phyloP scores from a whole-genome alignment of 2,888 invertebrate species.

The Atrina japonica region DNA sequence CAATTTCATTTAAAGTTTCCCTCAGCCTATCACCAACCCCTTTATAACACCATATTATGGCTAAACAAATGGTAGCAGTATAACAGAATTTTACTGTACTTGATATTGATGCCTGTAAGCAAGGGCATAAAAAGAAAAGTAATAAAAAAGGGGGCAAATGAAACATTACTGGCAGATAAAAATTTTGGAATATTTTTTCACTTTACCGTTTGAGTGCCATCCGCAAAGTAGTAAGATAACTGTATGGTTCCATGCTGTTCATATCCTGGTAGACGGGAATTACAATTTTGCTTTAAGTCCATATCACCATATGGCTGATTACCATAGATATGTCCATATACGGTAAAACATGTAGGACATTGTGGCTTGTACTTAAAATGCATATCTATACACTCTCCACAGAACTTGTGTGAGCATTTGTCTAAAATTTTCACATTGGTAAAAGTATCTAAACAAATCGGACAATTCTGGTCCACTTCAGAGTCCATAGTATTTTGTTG shows the following conservation, averaged over 20 bases:
- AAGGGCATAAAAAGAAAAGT: too few species aligned
- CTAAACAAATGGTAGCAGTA: too few species aligned
- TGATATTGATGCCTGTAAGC: too few species aligned
- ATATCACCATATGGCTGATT: slow-evolving; percentile 56
- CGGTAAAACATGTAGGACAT: slow-evolving; percentile 58
- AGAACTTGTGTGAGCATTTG: slow-evolving; percentile 59
- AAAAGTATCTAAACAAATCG: slow-evolving; percentile 52
- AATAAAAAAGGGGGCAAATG: too few species aligned
- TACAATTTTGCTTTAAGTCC: slow-evolving; percentile 35
- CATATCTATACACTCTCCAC: slow-evolving; percentile 52
- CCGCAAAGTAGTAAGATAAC: slow-evolving; percentile 50
- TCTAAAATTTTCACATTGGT: slow-evolving; percentile 48
- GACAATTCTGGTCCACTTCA: slow-evolving; percentile 26
- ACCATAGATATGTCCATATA: slow-evolving; percentile 55
- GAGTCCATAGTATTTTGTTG: background rate
- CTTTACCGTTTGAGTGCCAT: slow-evolving; percentile 56
- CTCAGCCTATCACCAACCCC: too few species aligned
- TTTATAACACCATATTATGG: too few species aligned
- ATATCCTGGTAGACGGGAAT: slow-evolving; percentile 48
- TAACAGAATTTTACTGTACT: too few species aligned
- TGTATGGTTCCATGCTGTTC: slow-evolving; percentile 46
- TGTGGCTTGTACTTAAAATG: slow-evolving; percentile 55
- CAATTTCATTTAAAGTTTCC: too few species aligned
- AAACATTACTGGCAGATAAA: too few species aligned
- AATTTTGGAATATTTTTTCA: background rate